Evolutionary conservation across 2,888 invertebrate genomes (phyloP), one percentile per base, ranked within the genome.

Genomic region (Osmoderma eremita): DNA sequence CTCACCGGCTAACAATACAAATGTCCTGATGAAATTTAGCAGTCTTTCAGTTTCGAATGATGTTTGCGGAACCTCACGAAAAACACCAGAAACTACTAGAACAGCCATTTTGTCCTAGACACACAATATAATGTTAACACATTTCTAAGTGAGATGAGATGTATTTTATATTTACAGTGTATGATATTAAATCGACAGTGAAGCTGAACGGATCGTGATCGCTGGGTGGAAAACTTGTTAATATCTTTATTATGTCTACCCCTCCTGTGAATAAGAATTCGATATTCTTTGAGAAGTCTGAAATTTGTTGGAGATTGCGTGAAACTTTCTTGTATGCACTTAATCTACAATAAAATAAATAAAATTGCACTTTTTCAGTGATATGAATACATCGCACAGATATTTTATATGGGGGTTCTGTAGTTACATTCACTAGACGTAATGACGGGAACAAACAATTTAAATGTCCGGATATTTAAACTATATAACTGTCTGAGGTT

Each of bases 121-220:
- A 68, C 51, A 48, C 22, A 67, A 22, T 38, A 49, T 5, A 30
- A 30, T 10, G 30, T 2, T 30, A 30, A 30, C 10, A 30, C 12
- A 48, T 30, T 13, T 15, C 15, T 20, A 54, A 36, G n/a, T n/a
- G 15, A 15, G 6, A 8, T 13, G 13, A 5, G 17, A 36, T 22
- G n/a, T 42, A 48, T 58, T 36, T 41, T 4, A 68, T 68, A 83
- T 87, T 85, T 79, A 91, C 91, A 30, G 83, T 83, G 72, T 86
- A 85, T 69, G 84, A 81, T 41, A 87, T 78, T n/a, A 90, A 85
- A 76, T 92, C 92, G 0, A 91, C 86, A 6, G 85, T 84, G 73
- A 92, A 90, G 0, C 90, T 87, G 50, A 82, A 83, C 0, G 87
- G 86, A 76, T 91, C 90, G 79, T 92, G 92, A 69, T 86, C 83